Conservation (phyloP, 1,140 invertebrate genomes). For the Oscheius sp. region DNA sequence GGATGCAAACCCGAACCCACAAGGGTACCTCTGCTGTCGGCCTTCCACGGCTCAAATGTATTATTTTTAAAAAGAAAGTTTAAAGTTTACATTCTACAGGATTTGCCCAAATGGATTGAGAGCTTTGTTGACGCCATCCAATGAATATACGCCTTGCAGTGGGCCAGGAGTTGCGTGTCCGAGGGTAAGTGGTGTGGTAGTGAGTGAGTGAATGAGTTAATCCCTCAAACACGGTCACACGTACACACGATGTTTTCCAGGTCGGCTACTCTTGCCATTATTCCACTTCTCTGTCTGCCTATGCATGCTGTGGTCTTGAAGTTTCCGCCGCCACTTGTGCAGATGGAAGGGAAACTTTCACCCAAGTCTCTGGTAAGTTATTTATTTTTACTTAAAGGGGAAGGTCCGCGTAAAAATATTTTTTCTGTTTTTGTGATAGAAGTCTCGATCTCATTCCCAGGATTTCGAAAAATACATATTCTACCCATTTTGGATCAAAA, state of each 20-base stretch:
- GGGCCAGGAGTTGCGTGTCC: slow-evolving; percentile 8
- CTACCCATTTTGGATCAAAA: too few relatives aligned
- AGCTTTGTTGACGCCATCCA: slow-evolving; percentile 34
- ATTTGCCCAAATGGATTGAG: slow-evolving; percentile 48
- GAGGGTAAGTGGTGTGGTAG: too few relatives aligned
- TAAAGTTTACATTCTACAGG: slow-evolving; percentile 29
- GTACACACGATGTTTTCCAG: too few relatives aligned
- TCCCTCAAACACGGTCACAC: too few relatives aligned
- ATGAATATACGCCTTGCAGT: neutral
- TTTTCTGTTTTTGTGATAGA: too few relatives aligned
- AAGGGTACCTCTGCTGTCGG: slow-evolving; percentile 27
- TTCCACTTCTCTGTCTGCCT: neutral
- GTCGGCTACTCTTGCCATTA: slow-evolving; percentile 5
- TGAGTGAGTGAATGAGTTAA: too few relatives aligned
- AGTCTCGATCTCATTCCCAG: too few relatives aligned
- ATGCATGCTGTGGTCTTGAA: slow-evolving; percentile 7
- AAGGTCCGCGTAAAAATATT: too few relatives aligned
- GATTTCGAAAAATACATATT: too few relatives aligned
- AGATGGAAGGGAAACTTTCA: slow-evolving; percentile 25
- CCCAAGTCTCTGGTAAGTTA: slow-evolving; percentile 19
- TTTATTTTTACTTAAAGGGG: too few relatives aligned
- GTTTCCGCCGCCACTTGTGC: slow-evolving; percentile 13
- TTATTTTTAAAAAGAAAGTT: too few relatives aligned
- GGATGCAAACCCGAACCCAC: slow-evolving; percentile 32
- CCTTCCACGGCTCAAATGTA: neutral